phyloP scores from a whole-genome alignment of 2,113 vertebrate genomes.

The Camelus bactrianus region DNA sequence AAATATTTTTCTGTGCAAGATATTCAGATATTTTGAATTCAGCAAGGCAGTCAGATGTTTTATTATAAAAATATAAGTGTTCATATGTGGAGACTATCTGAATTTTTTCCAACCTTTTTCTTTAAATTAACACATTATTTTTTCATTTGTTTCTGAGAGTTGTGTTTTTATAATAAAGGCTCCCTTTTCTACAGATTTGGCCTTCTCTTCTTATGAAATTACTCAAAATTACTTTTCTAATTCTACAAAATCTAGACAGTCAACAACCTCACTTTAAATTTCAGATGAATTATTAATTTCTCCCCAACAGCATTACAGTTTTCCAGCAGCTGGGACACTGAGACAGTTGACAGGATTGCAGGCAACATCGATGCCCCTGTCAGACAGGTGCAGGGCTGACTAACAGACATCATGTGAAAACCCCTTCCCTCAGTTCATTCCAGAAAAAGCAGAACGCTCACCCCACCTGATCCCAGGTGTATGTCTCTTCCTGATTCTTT shows the following conservation, averaged over 20 bases:
- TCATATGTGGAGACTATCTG: not conserved
- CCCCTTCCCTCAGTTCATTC: not conserved
- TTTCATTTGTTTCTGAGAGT: not conserved
- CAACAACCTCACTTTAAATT: not conserved
- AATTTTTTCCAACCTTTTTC: not conserved
- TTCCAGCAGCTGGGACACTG: not conserved
- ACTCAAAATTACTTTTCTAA: not conserved
- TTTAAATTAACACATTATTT: not conserved
- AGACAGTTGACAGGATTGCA: not conserved
- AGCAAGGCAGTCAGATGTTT: not conserved
- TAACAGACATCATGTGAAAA: not conserved
- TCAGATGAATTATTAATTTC: not conserved
- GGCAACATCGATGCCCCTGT: fast-evolving
- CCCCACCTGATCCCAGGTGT: not conserved
- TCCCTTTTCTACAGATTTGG: not conserved
- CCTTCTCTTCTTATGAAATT: not conserved
- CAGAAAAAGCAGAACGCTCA: not conserved
- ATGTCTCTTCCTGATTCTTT: not conserved
- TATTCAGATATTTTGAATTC: not conserved
- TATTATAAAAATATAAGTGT: not conserved
- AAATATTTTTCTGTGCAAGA: not conserved
- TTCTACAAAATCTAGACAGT: not conserved
- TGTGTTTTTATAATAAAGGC: not conserved
- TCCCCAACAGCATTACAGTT: not conserved
- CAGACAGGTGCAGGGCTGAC: no score